A percentile compares a stretch with the other conserved stretches of the same genome.
These are phyloP conservation scores for Pterois miles DNA, from an alignment of 2,797 vertebrate species.

Conservation along the genomic window DNA sequence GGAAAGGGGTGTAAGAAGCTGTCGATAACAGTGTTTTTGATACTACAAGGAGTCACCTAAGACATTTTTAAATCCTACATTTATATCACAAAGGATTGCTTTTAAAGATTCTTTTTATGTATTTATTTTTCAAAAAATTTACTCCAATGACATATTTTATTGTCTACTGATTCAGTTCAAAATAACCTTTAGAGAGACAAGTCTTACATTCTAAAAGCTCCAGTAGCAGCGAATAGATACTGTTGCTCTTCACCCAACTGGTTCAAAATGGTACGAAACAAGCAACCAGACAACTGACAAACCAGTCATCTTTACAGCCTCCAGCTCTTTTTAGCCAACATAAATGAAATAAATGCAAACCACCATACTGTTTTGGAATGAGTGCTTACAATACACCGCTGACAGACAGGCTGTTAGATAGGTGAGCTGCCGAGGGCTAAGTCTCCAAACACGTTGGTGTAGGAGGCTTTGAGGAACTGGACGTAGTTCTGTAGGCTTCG, in stretches of 20 bases:
- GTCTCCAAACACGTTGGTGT: constrained; percentile 91
- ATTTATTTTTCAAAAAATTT: background rate
- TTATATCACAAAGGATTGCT: background rate
- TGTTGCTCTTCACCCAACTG: background rate
- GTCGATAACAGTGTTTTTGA: no score
- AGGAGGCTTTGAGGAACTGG: constrained; percentile 95
- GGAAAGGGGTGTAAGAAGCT: no score
- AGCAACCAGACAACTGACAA: background rate
- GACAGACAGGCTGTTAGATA: constrained; percentile 46
- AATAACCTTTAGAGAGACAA: background rate
- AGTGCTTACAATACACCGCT: background rate
- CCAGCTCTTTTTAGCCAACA: background rate
- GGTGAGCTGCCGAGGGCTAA: constrained; percentile 79
- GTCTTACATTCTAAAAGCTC: background rate
- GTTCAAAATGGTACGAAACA: background rate
- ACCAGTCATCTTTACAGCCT: background rate
- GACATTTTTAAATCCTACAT: no score
- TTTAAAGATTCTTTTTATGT: background rate
- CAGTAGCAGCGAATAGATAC: background rate
- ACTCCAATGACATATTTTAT: background rate
- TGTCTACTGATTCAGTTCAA: background rate
- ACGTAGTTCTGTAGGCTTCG: constrained; percentile 95
- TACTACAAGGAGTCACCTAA: no score
- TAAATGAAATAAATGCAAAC: background rate
- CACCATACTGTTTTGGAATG: background rate